These are phyloP conservation scores for rabbit (Oryctolagus cuniculus) DNA, from an alignment of 2,113 vertebrate species.

Conservation along the genomic window mOryCun1.1 NC_091445.1:71328001-71328500, in stretches of 20 bases:
- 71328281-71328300: not conserved
- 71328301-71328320: not conserved
- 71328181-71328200: not conserved
- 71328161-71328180: constrained; percentile 12
- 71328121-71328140: not conserved
- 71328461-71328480: not conserved
- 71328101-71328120: not conserved
- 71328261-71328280: not conserved
- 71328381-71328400: not conserved
- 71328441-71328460: too few relatives aligned
- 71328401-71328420: not conserved
- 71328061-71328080: not conserved
- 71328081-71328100: not conserved
- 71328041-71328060: not conserved
- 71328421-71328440: not conserved
- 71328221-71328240: not conserved
- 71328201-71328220: not conserved
- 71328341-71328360: not conserved
- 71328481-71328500: too few relatives aligned
- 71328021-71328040: not conserved
- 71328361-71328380: too few relatives aligned
- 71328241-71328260: not conserved
- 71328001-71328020: not conserved
- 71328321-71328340: not conserved
- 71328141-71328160: not conserved